These are phyloP conservation scores for Carassius carassius DNA, from an alignment of 2,113 vertebrate species.

Conservation along the genomic window DNA sequence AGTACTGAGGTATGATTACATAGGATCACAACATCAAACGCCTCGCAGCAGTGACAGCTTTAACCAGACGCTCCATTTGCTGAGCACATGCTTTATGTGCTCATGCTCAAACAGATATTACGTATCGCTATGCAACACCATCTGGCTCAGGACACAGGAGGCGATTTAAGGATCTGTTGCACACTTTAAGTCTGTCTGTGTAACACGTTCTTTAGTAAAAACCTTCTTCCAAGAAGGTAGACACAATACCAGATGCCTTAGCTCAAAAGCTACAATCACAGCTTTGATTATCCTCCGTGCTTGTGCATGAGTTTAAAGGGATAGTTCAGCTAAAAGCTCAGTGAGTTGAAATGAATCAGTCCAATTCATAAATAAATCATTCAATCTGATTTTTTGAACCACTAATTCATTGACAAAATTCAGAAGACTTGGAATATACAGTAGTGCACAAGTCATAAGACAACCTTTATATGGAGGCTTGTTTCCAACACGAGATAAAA, in stretches of 20 bases:
- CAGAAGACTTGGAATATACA: too few species aligned
- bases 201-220: conserved; percentile 45
- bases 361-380: too few species aligned
- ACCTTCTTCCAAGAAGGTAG: conserved; percentile 13
- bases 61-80: conserved; percentile 67
- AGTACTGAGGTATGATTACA: conserved; percentile 40
- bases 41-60: conserved; percentile 54
- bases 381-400: too few species aligned
- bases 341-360: too few species aligned
- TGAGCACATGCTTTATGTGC: conserved; percentile 71
- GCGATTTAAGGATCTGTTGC: conserved; percentile 59
- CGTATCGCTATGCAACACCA: conserved; percentile 67
- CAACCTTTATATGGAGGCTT: too few species aligned
- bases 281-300: conserved; percentile 21
- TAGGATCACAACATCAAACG: conserved; percentile 63
- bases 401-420: too few species aligned
- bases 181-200: conserved; percentile 52
- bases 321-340: not conserved
- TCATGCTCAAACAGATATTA: conserved; percentile 67
- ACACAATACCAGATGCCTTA: conserved; percentile 19
- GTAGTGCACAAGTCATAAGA: too few species aligned
- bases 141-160: conserved; percentile 68
- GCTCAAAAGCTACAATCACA: conserved; percentile 22
- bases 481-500: too few species aligned
- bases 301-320: not conserved